Evolutionary conservation across 2,797 vertebrate genomes (phyloP), one percentile per base, ranked within the genome.

Genomic region (Syndactyla subalaris): DNA sequence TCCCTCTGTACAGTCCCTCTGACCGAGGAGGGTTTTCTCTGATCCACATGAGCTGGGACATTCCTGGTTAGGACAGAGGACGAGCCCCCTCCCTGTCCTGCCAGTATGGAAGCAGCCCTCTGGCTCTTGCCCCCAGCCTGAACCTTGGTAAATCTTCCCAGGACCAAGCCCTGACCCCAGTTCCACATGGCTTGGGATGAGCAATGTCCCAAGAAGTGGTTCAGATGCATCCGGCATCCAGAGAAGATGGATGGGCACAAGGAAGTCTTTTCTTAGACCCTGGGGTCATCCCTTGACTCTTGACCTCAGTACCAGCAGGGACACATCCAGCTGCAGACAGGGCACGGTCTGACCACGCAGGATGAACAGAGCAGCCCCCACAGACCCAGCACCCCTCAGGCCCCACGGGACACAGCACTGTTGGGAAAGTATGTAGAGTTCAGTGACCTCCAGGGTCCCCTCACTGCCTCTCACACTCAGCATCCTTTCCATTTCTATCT

Each of bases 131-230:
- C 38, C n/a, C 41, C 29, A 48, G 65, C 41, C 16, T 49, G 45
- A 3, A 36, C n/a, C 45, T n/a, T 72, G 12, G 46, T n/a, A 85
- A 61, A n/a, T 6, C 15, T n/a, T 8, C 17, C 21, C 18, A 55
- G 41, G 23, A 65, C 21, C 27, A 39, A 68, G 29, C 14, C 23
- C 45, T 78, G 36, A 46, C 4, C 24, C 12, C 38, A 45, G 14
- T n/a, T 18, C 62, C 4, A 5, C 6, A 8, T 0, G 3, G 26
- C 13, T 12, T 46, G 39, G n/a, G 20, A 66, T 13, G 30, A 63
- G n/a, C 41, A 55, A 24, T 5, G 1, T 27, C n/a, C 36, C 26
- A 11, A 39, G n/a, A 78, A 21, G 21, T 10, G 12, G 20, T 22
- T 39, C 0, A 5, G 54, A 22, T 43, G 52, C 29, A 78, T 23